Percentiles rank a stretch among this genome's conserved stretches.
These are phyloP conservation scores for Hemistola chrysoprasaria DNA, from an alignment of 2,888 invertebrate genomes.

Conservation along the genomic window DNA sequence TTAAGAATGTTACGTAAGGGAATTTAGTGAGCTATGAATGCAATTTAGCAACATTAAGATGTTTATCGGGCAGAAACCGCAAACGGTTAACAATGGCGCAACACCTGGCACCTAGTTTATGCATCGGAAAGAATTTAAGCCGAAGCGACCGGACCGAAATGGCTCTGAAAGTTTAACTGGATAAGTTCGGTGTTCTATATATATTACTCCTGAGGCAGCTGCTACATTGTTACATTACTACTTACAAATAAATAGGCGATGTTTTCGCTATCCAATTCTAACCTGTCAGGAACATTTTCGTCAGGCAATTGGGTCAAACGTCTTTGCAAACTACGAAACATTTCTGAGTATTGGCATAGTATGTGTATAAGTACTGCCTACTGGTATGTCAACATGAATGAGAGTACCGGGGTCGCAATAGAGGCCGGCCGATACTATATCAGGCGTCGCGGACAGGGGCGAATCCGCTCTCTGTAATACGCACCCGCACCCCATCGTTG, in stretches of 20 bases:
- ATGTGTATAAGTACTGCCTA: too few relatives aligned
- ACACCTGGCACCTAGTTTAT: constrained; percentile 21
- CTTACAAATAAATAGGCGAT: constrained; percentile 37
- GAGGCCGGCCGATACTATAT: too few relatives aligned
- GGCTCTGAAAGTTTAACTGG: constrained; percentile 55
- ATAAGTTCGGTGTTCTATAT: constrained; percentile 51
- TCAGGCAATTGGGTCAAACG: constrained; percentile 26
- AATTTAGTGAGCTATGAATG: constrained; percentile 22
- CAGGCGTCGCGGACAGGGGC: too few relatives aligned
- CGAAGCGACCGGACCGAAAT: constrained; percentile 37
- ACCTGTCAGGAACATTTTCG: constrained; percentile 36
- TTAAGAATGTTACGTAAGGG: constrained; percentile 27
- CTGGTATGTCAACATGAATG: too few relatives aligned
- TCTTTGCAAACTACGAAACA: constrained; percentile 2
- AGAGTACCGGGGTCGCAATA: too few relatives aligned
- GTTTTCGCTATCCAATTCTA: constrained; percentile 37
- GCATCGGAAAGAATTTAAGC: constrained; percentile 33
- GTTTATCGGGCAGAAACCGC: constrained; percentile 11
- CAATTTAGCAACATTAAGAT: constrained; percentile 16
- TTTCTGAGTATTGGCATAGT: constrained; percentile 10
- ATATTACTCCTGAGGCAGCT: constrained; percentile 46
- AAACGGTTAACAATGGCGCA: constrained; percentile 2
- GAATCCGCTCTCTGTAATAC: too few relatives aligned
- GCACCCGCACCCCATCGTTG: too few relatives aligned
- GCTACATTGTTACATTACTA: constrained; percentile 37